Conservation (phyloP, 2,888 invertebrate species). For the Cloeon dipterum region DNA sequence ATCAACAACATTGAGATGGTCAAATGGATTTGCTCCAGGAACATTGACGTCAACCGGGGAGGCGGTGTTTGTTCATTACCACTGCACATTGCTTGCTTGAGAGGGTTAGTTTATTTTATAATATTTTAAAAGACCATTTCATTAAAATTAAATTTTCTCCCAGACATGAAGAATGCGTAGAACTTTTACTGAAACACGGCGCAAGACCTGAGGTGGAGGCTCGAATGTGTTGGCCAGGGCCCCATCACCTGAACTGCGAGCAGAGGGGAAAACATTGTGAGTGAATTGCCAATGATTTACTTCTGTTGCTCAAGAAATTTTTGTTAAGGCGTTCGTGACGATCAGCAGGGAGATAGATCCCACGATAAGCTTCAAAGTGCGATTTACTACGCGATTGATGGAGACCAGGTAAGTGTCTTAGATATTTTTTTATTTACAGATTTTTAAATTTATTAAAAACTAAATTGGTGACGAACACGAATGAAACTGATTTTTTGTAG, state of each 20-base stretch:
- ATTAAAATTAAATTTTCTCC: conserved; percentile 5
- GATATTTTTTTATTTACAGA: too few relatives aligned
- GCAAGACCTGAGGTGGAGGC: conserved; percentile 46
- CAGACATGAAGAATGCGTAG: conserved; percentile 41
- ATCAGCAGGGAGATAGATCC: conserved; percentile 12
- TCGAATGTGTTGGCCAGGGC: conserved; percentile 51
- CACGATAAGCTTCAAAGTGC: conserved; percentile 38
- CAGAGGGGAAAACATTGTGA: conserved; percentile 37
- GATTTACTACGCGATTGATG: conserved; percentile 46
- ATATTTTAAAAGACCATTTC: not conserved
- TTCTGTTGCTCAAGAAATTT: not conserved
- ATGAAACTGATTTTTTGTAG: too few relatives aligned
- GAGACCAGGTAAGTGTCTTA: conserved; percentile 31
- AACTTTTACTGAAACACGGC: conserved; percentile 39
- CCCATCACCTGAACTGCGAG: conserved; percentile 44
- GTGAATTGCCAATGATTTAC: conserved; percentile 5
- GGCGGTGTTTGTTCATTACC: conserved; percentile 52
- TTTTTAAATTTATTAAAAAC: too few relatives aligned
- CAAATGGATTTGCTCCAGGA: conserved; percentile 36
- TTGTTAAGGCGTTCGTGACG: conserved; percentile 8
- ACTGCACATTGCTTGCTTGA: conserved; percentile 46
- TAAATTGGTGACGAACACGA: too few relatives aligned
- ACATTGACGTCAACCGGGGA: conserved; percentile 38
- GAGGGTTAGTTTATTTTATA: conserved; percentile 25
- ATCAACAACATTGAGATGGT: conserved; percentile 45